Conservation (phyloP, 2,797 vertebrate species). For the Hydrolagus colliei region DNA sequence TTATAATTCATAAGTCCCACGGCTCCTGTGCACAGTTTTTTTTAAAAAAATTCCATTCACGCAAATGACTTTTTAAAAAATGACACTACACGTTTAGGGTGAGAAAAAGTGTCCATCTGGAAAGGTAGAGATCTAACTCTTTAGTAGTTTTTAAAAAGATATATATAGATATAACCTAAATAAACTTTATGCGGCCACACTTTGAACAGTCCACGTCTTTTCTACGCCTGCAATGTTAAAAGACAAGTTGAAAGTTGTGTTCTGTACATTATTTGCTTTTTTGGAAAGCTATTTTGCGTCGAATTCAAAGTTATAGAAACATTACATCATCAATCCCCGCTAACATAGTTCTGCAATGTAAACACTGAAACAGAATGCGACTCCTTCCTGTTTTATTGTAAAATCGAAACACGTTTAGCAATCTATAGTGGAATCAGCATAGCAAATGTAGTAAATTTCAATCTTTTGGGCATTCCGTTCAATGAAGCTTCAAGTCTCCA, state of each 20-base stretch:
- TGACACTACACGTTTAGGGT: background rate
- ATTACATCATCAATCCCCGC: conserved; percentile 20
- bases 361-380: conserved; percentile 12
- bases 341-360: conserved; percentile 8
- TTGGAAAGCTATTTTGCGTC: conserved; percentile 1
- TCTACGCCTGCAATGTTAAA: no score
- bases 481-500: background rate
- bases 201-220: no score
- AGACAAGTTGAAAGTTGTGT: no score
- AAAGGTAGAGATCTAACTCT: background rate
- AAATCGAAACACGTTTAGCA: background rate
- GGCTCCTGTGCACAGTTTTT: background rate
- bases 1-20: background rate
- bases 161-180: no score
- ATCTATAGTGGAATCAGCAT: background rate
- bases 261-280: background rate
- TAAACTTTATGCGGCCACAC: no score
- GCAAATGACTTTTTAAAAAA: background rate
- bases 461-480: background rate
- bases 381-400: conserved; percentile 3
- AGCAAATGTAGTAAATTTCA: background rate
- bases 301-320: conserved; percentile 11
- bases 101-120: background rate
- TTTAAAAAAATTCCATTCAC: background rate
- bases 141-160: no score